Evolutionary conservation across 2,888 invertebrate species (phyloP).

Genomic region (Silvanus unidentatus): DNA sequence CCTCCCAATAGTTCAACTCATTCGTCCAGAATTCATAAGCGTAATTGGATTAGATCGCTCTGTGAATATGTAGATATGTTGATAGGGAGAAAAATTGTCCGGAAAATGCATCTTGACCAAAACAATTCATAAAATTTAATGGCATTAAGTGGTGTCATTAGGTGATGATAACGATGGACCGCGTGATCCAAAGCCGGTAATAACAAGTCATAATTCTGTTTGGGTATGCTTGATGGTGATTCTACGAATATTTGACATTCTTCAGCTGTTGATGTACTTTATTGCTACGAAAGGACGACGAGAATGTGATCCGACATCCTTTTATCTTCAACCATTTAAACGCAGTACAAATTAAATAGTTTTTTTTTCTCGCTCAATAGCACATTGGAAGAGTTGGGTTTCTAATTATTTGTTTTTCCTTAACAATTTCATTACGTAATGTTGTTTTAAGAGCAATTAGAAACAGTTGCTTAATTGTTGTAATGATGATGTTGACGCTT

Average conservation of each 20-base stretch:
- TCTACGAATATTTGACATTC: conserved; percentile 39
- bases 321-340: conserved; percentile 13
- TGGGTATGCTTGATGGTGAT: conserved; percentile 43
- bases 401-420: too few relatives aligned
- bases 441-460: not conserved
- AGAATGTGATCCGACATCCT: conserved; percentile 24
- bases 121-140: conserved; percentile 22
- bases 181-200: conserved; percentile 40
- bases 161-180: conserved; percentile 34
- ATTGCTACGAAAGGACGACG: conserved; percentile 30
- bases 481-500: not conserved
- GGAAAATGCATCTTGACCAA: not conserved
- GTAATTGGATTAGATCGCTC: too few relatives aligned
- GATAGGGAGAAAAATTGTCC: not conserved
- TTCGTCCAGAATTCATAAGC: too few relatives aligned
- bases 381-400: too few relatives aligned
- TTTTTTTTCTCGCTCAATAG: too few relatives aligned
- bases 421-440: not conserved
- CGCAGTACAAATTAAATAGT: not conserved
- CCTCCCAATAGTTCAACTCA: too few relatives aligned
- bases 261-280: conserved; percentile 32
- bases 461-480: not conserved
- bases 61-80: too few relatives aligned
- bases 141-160: conserved; percentile 40
- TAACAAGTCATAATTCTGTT: conserved; percentile 45